Base-by-base conservation (phyloP, 2,113 vertebrate genomes). In the Bettongia penicillata region DNA sequence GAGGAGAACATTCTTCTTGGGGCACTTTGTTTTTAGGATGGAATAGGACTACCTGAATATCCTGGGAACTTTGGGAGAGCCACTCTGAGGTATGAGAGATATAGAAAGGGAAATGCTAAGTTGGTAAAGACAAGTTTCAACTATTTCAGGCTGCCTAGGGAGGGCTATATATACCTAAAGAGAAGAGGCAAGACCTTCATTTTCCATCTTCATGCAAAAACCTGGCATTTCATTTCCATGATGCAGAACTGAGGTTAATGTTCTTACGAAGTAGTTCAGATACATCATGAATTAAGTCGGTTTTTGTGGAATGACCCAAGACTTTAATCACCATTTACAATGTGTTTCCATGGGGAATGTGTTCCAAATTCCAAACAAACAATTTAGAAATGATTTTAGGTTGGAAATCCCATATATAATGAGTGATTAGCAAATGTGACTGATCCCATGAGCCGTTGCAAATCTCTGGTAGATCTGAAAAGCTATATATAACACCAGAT, bases 391-490 rank as follows among this genome's bases (percentile, higher is more conserved):
- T 84, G 7, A 93, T 14, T 91, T 2, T 77, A 31, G 37, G 37
- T 31, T 51, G 47, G 68, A 84, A 84, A 43, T 22, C 52, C 10
- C 28, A 53, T 37, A 47, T 23, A 91, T 90, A 94, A 16, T 53
- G 7, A 28, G 31, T 57, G 52, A 53, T 77, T 91, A 94, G 25
- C 51, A 77, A 93, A 57, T 90, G 11, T 53, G 49, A 25, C 57
- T 93, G 77, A 12, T 89, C 57, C 51, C 2, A 0, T 48, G 31
- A 94, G 90, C 53, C 53, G 91, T 57, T 92, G 11, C 84, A 93
- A 93, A 91, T 93, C 51, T 89, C 53, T 57, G 84, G 51, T 90
- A 26, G 25, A 37, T 52, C 28, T 91, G 93, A 68, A 92, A 94
- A 48, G 93, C 31, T 61, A 91, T 89, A 3, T 50, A 19, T 16